phyloP scores from a whole-genome alignment of 2,113 vertebrate genomes.

The Osmerus mordax region DNA sequence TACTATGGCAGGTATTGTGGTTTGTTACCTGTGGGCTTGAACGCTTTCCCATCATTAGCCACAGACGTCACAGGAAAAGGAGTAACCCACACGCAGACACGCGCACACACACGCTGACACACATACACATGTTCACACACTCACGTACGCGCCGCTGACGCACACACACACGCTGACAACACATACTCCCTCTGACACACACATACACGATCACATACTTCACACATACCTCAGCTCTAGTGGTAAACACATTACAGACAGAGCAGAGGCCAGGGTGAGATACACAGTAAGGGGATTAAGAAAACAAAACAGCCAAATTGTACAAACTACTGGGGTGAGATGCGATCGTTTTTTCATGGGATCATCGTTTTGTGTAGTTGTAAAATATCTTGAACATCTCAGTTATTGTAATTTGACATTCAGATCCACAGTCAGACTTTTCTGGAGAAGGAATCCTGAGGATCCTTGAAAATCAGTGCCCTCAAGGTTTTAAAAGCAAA shows the following conservation, averaged over 20 bases:
- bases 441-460: too few relatives aligned
- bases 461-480: too few relatives aligned
- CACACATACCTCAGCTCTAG: not conserved
- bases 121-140: constrained; percentile 5
- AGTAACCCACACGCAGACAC: constrained; percentile 14
- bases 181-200: not conserved
- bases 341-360: too few relatives aligned
- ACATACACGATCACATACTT: not conserved
- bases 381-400: too few relatives aligned
- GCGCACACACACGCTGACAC: not conserved
- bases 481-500: too few relatives aligned
- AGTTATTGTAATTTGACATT: too few relatives aligned
- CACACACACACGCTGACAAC: not conserved
- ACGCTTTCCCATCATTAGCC: constrained; percentile 28
- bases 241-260: not conserved
- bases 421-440: not conserved
- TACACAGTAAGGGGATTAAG: too few relatives aligned
- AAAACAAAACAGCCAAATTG: too few relatives aligned
- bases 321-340: too few relatives aligned
- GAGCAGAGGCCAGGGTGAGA: too few relatives aligned
- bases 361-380: too few relatives aligned
- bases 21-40: constrained; percentile 44
- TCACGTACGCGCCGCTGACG: not conserved
- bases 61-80: constrained; percentile 2
- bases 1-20: constrained; percentile 43